phyloP scores from a whole-genome alignment of 1,140 invertebrate genomes.

The Diorhabda carinulata region DNA sequence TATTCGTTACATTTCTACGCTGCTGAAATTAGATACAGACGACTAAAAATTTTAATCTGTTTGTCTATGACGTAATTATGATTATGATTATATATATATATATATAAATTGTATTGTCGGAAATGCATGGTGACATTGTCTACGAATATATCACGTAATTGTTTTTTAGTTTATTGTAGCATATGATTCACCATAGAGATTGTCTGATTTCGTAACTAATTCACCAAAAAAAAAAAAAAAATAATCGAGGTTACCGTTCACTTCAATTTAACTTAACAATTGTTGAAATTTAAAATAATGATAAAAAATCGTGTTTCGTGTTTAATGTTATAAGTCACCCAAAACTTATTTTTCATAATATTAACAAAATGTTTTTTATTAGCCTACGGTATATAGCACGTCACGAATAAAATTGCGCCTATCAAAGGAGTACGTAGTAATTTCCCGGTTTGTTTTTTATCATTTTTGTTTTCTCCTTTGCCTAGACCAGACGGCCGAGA shows the following conservation, averaged over 20 bases:
- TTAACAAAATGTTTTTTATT: too few species aligned
- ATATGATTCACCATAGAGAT: too few species aligned
- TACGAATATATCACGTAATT: neutral
- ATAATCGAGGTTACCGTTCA: too few species aligned
- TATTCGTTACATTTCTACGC: neutral
- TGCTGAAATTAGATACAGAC: neutral
- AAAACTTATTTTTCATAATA: too few species aligned
- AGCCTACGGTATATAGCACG: too few species aligned
- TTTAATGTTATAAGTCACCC: too few species aligned
- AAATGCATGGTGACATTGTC: neutral
- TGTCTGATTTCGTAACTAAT: too few species aligned
- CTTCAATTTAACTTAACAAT: too few species aligned
- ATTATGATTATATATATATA: neutral
- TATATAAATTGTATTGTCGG: neutral
- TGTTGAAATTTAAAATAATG: too few species aligned
- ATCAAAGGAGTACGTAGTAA: neutral
- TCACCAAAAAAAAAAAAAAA: too few species aligned
- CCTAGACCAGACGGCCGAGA: neutral
- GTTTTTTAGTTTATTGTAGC: too few species aligned
- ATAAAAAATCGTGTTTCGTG: too few species aligned
- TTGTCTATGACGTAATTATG: neutral
- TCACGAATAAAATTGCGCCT: neutral
- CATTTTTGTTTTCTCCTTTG: neutral
- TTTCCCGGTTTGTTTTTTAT: neutral
- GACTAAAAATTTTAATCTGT: constrained; percentile 3